Conservation (phyloP, 2,113 vertebrate genomes). For the Engystomops pustulosus region DNA sequence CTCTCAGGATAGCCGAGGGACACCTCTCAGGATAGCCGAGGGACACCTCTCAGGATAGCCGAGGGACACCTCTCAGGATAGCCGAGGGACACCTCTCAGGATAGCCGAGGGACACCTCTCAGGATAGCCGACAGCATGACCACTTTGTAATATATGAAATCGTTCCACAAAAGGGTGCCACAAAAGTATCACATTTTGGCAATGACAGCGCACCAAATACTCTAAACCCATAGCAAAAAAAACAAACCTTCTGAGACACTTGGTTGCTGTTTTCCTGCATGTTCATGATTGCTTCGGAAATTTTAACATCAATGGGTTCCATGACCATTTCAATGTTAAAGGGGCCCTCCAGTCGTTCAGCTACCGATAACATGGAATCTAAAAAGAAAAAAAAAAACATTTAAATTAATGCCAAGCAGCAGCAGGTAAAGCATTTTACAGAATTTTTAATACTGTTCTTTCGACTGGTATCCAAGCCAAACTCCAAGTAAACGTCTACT, state of each 20-base stretch:
- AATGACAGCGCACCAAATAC: no score
- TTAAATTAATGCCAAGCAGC: neutral
- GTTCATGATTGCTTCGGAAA: conserved; percentile 98
- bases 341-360: conserved; percentile 91
- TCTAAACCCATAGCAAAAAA: no score
- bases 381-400: neutral
- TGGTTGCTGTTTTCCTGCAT: conserved; percentile 99
- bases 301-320: conserved; percentile 97
- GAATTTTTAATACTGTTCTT: neutral
- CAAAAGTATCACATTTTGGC: no score
- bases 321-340: conserved; percentile 97
- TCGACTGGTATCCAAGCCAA: neutral
- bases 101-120: no score
- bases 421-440: neutral
- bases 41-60: no score
- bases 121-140: no score
- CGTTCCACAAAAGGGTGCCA: no score
- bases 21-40: no score
- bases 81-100: no score
- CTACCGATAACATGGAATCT: conserved; percentile 93
- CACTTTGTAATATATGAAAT: no score
- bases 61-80: no score
- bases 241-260: conserved; percentile 90
- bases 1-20: no score
- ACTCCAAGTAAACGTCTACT: neutral